These are phyloP conservation scores for Campodea augens DNA, from an alignment of 1,140 invertebrate species.

Conservation along the genomic window DNA sequence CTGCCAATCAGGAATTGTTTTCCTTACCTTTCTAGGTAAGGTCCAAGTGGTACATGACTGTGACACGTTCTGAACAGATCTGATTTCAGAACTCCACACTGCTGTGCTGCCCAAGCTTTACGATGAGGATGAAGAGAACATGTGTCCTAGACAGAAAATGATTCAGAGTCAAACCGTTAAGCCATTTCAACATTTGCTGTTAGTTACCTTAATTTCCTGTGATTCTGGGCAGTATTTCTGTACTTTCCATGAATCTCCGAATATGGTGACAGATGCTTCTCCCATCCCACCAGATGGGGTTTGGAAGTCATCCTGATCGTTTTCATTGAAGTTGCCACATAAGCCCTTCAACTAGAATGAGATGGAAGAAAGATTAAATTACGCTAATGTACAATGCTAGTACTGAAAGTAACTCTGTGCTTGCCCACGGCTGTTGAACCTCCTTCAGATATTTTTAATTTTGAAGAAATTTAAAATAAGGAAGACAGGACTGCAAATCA, in stretches of 20 bases:
- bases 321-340: slow-evolving; percentile 78
- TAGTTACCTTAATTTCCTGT: slow-evolving; percentile 23
- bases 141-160: slow-evolving; percentile 30
- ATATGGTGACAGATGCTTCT: slow-evolving; percentile 48
- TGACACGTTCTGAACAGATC: slow-evolving; percentile 55
- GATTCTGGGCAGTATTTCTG: slow-evolving; percentile 47
- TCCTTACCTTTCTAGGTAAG: slow-evolving; percentile 36
- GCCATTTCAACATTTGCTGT: slow-evolving; percentile 2
- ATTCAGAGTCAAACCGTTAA: slow-evolving; percentile 12
- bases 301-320: slow-evolving; percentile 61
- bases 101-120: slow-evolving; percentile 50
- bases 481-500: too few relatives aligned
- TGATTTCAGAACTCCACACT: slow-evolving; percentile 54
- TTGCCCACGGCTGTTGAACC: too few relatives aligned
- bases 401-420: not conserved
- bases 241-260: slow-evolving; percentile 74
- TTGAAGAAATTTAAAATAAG: too few relatives aligned
- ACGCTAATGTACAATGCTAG: not conserved
- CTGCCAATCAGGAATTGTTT: too few relatives aligned
- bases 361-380: slow-evolving; percentile 3
- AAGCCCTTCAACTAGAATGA: slow-evolving; percentile 62
- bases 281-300: slow-evolving; percentile 49
- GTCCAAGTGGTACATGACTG: slow-evolving; percentile 47
- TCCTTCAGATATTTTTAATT: too few relatives aligned
- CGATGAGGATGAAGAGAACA: slow-evolving; percentile 52